phyloP scores from a whole-genome alignment of 2,888 invertebrate genomes.

The Rutpela maculata region DNA sequence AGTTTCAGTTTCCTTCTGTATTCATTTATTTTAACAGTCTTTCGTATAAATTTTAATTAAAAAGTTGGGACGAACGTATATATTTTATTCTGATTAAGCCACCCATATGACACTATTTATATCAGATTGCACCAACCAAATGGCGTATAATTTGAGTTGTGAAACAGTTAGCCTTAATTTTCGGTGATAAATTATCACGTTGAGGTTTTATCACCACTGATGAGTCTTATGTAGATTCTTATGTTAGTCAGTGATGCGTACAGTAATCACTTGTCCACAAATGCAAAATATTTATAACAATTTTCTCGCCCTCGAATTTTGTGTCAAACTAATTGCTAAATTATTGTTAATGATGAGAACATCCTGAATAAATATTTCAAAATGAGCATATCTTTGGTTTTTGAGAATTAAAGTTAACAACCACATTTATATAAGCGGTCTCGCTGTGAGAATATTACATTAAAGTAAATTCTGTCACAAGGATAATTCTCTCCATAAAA shows the following conservation, averaged over 20 bases:
- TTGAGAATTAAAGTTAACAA: no score
- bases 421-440: no score
- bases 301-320: no score
- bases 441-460: no score
- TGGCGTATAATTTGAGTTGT: not conserved
- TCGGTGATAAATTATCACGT: not conserved
- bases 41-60: not conserved
- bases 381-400: no score
- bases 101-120: not conserved
- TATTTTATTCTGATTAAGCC: not conserved
- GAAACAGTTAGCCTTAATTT: not conserved
- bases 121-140: not conserved
- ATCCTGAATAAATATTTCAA: no score
- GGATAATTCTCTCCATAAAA: no score
- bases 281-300: no score
- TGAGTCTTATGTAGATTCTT: not conserved
- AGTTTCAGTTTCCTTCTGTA: not conserved
- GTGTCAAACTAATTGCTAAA: no score
- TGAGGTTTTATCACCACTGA: not conserved
- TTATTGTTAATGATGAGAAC: no score
- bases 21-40: not conserved
- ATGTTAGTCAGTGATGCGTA: not conserved
- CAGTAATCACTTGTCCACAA: no score
- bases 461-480: no score
- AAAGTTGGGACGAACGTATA: not conserved